phyloP scores from a whole-genome alignment of 53 echinoderm and acorn worm genomes.

The Holothuria scabra region DNA sequence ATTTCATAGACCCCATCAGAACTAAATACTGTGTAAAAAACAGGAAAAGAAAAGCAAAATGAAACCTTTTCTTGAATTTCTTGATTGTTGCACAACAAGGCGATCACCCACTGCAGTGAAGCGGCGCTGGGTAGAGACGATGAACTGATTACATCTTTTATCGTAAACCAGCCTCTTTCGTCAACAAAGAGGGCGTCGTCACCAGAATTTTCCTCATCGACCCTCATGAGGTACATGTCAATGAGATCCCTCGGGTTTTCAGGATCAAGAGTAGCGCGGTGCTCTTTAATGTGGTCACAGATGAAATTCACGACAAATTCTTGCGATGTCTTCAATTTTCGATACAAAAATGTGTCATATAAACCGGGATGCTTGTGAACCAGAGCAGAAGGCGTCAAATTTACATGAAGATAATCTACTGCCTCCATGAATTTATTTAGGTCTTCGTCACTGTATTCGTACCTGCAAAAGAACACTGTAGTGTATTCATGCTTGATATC shows the following conservation, averaged over 20 bases:
- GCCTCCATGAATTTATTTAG: conserved; percentile 11
- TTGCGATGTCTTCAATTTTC: conserved; percentile 6
- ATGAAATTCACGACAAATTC: conserved; percentile 31
- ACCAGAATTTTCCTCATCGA: not conserved
- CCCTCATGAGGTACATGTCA: conserved; percentile 54
- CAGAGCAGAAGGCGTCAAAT: not conserved
- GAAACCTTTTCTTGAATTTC: conserved; percentile 17
- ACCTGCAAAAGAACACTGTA: too few species aligned
- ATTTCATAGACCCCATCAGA: too few species aligned
- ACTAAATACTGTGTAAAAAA: too few species aligned
- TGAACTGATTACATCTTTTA: conserved; percentile 10
- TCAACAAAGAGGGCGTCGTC: not conserved
- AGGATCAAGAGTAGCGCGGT: conserved; percentile 23
- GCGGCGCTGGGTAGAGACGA: not conserved
- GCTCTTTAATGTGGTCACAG: conserved; percentile 25
- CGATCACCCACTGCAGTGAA: conserved; percentile 28
- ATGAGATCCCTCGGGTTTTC: conserved; percentile 52
- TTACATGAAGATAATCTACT: conserved; percentile 17
- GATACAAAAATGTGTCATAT: conserved; percentile 9
- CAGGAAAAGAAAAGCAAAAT: too few species aligned
- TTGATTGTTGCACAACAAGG: conserved; percentile 13
- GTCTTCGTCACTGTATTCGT: not conserved
- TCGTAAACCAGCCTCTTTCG: conserved; percentile 23
- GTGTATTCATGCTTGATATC: too few species aligned
- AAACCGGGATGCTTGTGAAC: conserved; percentile 5